Evolutionary conservation across 2,113 vertebrate species (phyloP).

Genomic region (Oriolus oriolus): DNA sequence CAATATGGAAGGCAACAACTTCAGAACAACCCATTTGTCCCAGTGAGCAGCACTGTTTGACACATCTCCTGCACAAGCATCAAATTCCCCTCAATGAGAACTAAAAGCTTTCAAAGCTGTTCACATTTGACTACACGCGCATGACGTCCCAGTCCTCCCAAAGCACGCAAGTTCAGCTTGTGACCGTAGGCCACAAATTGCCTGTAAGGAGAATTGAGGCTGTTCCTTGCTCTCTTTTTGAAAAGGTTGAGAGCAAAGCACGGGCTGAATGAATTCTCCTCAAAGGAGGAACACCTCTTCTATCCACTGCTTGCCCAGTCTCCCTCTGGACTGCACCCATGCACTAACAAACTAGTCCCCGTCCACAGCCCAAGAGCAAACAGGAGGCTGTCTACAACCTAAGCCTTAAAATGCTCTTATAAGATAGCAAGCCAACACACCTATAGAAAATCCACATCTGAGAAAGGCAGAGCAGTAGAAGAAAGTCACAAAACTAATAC

Average conservation of each 20-base stretch:
- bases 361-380: fast-evolving
- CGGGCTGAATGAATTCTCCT: not conserved
- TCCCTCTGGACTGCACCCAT: not conserved
- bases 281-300: not conserved
- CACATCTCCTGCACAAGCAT: not conserved
- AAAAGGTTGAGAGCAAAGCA: not conserved
- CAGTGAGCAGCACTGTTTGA: not conserved
- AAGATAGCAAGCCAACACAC: not conserved
- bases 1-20: not conserved
- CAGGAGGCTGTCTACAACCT: not conserved
- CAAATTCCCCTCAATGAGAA: not conserved
- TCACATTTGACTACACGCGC: not conserved
- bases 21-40: not conserved
- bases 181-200: not conserved
- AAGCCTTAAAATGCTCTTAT: not conserved
- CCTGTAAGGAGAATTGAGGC: not conserved
- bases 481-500: not conserved
- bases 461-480: not conserved
- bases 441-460: not conserved
- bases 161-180: not conserved
- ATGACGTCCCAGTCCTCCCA: not conserved
- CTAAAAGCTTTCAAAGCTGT: not conserved
- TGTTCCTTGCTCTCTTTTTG: not conserved
- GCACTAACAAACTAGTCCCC: not conserved
- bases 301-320: not conserved